Evolutionary conservation across 2,888 invertebrate genomes (phyloP).

Genomic region (Leucozona laternaria): DNA sequence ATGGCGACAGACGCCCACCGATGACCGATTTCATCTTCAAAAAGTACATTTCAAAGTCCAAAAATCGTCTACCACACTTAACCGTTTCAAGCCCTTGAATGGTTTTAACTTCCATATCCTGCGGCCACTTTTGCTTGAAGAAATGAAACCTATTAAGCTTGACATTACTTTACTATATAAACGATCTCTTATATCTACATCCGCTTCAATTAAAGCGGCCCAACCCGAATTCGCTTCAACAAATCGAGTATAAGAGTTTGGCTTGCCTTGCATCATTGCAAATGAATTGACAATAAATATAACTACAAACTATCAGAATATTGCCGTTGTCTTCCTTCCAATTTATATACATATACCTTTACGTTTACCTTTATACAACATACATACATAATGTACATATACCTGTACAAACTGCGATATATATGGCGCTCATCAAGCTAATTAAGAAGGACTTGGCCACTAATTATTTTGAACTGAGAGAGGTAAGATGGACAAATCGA

Average conservation of each 20-base stretch:
- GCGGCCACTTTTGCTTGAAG: neutral
- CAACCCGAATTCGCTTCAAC: constrained; percentile 60
- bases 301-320: constrained; percentile 37
- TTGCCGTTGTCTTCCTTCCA: constrained; percentile 31
- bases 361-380: no score
- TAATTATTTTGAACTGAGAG: constrained; percentile 76
- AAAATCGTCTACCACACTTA: no score
- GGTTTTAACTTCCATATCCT: no score
- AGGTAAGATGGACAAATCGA: constrained; percentile 73
- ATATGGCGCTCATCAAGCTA: constrained; percentile 76
- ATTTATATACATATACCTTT: neutral
- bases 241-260: constrained; percentile 44
- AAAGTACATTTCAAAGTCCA: no score
- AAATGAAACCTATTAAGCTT: neutral
- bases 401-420: constrained; percentile 41
- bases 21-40: no score
- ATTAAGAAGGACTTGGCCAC: constrained; percentile 76
- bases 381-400: neutral
- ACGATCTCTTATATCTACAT: constrained; percentile 28
- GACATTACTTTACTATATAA: constrained; percentile 33
- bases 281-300: constrained; percentile 49
- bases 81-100: no score
- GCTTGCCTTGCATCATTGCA: constrained; percentile 41
- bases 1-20: no score
- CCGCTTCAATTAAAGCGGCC: constrained; percentile 32